Base-by-base conservation (phyloP, 2,113 vertebrate genomes). In the Haliaeetus leucogaster region DNA sequence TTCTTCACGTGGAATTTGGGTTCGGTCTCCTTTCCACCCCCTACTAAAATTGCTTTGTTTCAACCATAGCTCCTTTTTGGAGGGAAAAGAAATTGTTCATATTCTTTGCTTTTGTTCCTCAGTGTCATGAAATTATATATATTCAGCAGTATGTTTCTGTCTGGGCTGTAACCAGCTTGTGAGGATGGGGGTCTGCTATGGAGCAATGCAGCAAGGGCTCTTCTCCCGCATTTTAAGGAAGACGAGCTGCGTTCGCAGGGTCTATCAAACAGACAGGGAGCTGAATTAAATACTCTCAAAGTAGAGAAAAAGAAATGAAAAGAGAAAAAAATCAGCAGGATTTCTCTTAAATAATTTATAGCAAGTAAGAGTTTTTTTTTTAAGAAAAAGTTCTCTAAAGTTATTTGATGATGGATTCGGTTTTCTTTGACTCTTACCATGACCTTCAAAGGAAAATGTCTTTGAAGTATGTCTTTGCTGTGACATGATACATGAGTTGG, bases 401-500 rank as follows among this genome's bases (percentile, higher is more conserved):
- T 90, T 85, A 81, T 89, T 93, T 96, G 77, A 85, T 89, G 71
- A 82, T 93, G 55, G 52, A 91, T 89, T 95, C 52, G 43, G 52
- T 93, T 90, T 94, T 40, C 59, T 88, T 83, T 92, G 70, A 78
- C 30, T 86, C 62, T 59, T 94, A 94, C 90, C 80, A 65, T 38
- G 80, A 52, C 29, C 86, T 95, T 97, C 82, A 95, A 93, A 97
- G 59, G 40, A 27, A 90, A 59, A 80, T 82, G 85, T 63, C 59
- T 95, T 83, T 97, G 86, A 97, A 90, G 82, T 52, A 66, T 17
- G 48, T 89, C 92, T 96, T 89, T 94, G 43, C 63, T 87, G 72
- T 83, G 74, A 92, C 80, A 90, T 76, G 76, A 89, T 93, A 85
- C 32, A 58, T 6, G 62, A 87, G 32, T 36, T 95, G 73, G 80